Evolutionary conservation across 2,113 vertebrate species (phyloP), one percentile per base, ranked within the genome.

Genomic region (Mesembrinibis cayennensis): DNA sequence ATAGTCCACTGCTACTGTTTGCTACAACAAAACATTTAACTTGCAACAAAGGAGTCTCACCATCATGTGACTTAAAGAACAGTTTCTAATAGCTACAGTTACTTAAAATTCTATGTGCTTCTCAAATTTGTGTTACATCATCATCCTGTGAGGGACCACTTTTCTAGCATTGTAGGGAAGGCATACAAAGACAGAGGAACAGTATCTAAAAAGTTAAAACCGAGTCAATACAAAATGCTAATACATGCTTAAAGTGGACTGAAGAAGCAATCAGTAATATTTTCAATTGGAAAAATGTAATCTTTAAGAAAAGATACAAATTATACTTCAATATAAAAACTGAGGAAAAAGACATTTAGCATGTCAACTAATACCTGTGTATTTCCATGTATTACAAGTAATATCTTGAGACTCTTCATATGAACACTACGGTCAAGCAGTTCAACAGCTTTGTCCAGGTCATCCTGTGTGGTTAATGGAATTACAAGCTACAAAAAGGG

Each of bases 391-490:
- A 99, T 96, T 91, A 99, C 99, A 95, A 99, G 98, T 56, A 99
- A 55, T 98, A 99, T 99, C 97, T 99, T 99, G 79, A 99, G 98
- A 93, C 99, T 99, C 93, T 99, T 99, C 99, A 99, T 99, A 97
- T 99, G 99, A 97, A 99, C 97, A 59, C 99, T 99, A 86, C 99
- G 99, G 97, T 99, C 99, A 96, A 99, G 98, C 87, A 99, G 98
- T 97, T 99, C 99, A 81, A 99, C 98, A 22, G 99, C 99, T 98
- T 99, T 99, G 97, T 99, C 99, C 96, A 99, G 97, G 95, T 99
- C 99, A 93, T 99, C 99, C 95, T 99, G 99, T 19, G 99, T 99
- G 80, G 98, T 99, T 98, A 99, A 97, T 4, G 99, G 99, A 96
- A 99, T 99, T 94, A 99, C 99, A 98, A 99, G 97, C 99, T 99